phyloP scores from a whole-genome alignment of 1,140 invertebrate genomes.

The Macrostomum lignano region DNA sequence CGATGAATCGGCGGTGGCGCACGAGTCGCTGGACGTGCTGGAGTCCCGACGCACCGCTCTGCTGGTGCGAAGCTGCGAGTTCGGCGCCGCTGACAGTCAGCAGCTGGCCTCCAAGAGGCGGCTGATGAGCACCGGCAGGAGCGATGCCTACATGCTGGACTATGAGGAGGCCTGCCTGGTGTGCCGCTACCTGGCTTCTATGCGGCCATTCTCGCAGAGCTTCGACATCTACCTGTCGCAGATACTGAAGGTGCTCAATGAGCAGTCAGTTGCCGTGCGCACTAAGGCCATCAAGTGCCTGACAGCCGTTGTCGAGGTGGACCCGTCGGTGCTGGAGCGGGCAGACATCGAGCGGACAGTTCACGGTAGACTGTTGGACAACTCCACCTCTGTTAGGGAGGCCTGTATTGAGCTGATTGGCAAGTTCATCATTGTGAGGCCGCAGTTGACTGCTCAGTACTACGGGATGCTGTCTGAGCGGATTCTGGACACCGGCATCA shows the following conservation, averaged over 20 bases:
- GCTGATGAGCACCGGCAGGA: too few relatives aligned
- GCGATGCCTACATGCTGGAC: too few relatives aligned
- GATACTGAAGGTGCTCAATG: constrained; percentile 40
- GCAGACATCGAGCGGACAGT: constrained; percentile 82
- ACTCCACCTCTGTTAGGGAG: constrained; percentile 82
- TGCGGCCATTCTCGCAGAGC: constrained; percentile 75
- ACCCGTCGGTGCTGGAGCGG: constrained; percentile 60
- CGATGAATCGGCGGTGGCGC: too few relatives aligned
- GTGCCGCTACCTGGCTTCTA: constrained; percentile 71
- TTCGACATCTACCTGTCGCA: constrained; percentile 78
- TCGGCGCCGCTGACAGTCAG: too few relatives aligned
- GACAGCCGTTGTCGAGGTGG: constrained; percentile 85
- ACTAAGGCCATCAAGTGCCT: constrained; percentile 96
- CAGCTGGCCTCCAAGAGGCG: too few relatives aligned
- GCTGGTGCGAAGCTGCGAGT: too few relatives aligned
- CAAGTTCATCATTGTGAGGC: constrained; percentile 77
- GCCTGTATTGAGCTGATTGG: constrained; percentile 91
- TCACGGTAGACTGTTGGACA: constrained; percentile 70
- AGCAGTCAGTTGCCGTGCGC: constrained; percentile 72
- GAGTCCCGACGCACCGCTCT: too few relatives aligned
- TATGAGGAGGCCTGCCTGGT: constrained; percentile 72
- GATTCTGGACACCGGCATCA: constrained; percentile 87
- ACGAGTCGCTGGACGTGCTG: too few relatives aligned
- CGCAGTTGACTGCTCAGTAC: constrained; percentile 81
- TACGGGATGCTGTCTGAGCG: constrained; percentile 77